Evolutionary conservation across 2,888 invertebrate species (phyloP), one percentile per base, ranked within the genome.

Genomic region (Pardosa pseudoannulata): DNA sequence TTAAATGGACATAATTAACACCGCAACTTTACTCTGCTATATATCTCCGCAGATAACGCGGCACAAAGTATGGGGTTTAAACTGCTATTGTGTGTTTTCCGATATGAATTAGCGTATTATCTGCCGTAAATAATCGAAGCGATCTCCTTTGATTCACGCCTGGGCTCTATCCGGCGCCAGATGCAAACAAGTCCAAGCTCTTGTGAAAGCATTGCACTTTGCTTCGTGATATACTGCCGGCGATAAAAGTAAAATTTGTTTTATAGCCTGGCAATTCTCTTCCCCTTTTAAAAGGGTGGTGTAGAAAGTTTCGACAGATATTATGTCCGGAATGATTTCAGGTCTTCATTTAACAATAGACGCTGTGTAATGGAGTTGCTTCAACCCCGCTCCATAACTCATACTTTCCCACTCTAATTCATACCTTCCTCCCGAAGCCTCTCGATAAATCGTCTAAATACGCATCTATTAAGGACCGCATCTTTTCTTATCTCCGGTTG

Each of bases 251-350:
- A 56, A 56, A 23, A 56, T 56, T 56, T 56, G 56, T 56, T 56
- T 56, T 56, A 56, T 56, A 56, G 56, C 56, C 56, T 11, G 23
- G 23, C 56, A 56, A 56, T 56, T 56, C 56, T 56, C 56, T n/a
- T n/a, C 46, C 23, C 6, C 36, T 36, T 46, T 46, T 56, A 56
- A 56, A 56, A 56, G 56, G 56, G 56, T 11, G 56, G 67, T 36
- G 67, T 32, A 32, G 67, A 67, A 67, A 67, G 32, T 67, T 67
- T 67, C 32, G 67, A 67, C 67, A 67, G 67, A 67, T 67, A 32
- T 36, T 36, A 67, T 67, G 36, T 36, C 67, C 36, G 32, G 28
- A 32, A 29, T 67, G 67, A 67, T 67, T 67, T 67, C 67, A n/a
- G 23, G 31, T 19, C 36, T 36, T 67, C 67, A 67, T 67, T 67